These are phyloP conservation scores for Uria lomvia DNA, from an alignment of 2,113 vertebrate genomes.

Conservation along the genomic window DNA sequence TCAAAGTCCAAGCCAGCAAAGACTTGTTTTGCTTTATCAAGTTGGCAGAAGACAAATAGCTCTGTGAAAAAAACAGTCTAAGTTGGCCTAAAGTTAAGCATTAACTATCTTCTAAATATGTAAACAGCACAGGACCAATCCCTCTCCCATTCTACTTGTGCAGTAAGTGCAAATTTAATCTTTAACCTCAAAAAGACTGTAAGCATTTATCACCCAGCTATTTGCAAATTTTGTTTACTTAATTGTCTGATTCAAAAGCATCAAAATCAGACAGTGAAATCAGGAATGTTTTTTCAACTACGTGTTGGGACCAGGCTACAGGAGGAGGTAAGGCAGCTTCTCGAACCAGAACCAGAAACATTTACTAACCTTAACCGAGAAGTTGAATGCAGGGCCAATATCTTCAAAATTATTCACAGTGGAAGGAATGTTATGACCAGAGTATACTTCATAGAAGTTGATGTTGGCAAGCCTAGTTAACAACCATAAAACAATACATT, in stretches of 20 bases:
- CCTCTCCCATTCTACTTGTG: not conserved
- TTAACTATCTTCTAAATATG: not conserved
- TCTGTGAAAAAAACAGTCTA: not conserved
- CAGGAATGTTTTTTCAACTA: not conserved
- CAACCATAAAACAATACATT: constrained; percentile 52
- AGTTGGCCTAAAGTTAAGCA: not conserved
- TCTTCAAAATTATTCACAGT: constrained; percentile 78
- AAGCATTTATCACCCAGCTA: not conserved
- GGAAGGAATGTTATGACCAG: constrained; percentile 62
- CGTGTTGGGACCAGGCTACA: not conserved
- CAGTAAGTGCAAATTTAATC: not conserved
- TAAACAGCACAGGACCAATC: not conserved
- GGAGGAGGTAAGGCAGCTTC: not conserved
- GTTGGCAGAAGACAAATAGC: not conserved
- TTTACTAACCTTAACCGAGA: constrained; percentile 83
- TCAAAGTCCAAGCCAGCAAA: not conserved
- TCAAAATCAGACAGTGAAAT: not conserved
- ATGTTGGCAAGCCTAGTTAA: constrained; percentile 80
- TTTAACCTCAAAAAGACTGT: not conserved
- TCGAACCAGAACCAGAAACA: not conserved
- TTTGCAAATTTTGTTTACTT: not conserved
- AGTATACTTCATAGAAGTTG: constrained; percentile 85
- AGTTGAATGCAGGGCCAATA: constrained; percentile 87
- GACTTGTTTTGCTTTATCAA: not conserved
- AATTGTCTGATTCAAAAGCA: not conserved